Evolutionary conservation across 2,888 invertebrate genomes (phyloP).

Genomic region (Pherbina coryleti): DNA sequence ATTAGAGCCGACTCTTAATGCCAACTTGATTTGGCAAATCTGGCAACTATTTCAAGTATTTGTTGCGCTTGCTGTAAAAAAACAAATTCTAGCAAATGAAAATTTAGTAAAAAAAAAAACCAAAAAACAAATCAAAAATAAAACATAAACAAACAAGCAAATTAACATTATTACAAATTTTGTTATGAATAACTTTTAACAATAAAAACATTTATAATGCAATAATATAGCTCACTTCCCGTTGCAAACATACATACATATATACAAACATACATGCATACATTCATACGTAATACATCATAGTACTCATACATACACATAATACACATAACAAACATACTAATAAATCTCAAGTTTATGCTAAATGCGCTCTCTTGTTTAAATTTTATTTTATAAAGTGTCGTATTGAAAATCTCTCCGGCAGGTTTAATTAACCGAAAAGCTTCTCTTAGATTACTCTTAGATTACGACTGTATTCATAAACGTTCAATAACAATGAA

Average conservation of each 20-base stretch:
- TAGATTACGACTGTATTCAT: no score
- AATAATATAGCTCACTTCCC: constrained; percentile 14
- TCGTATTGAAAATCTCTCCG: no score
- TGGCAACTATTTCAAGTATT: constrained; percentile 17
- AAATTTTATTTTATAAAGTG: background rate
- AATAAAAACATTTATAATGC: constrained; percentile 17
- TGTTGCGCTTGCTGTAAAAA: background rate
- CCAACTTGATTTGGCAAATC: background rate
- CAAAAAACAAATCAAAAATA: background rate
- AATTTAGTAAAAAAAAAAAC: background rate
- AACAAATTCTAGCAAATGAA: background rate
- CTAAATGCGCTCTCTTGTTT: background rate
- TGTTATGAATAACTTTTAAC: constrained; percentile 15
- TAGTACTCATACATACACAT: background rate
- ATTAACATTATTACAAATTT: constrained; percentile 1
- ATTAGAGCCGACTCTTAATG: constrained; percentile 6
- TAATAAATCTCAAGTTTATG: background rate
- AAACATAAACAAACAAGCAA: background rate
- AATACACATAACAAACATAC: background rate
- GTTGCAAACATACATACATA: constrained; percentile 11
- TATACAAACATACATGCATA: background rate
- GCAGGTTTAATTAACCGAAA: background rate
- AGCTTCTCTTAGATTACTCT: background rate
- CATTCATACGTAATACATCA: background rate
- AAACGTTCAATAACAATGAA: no score